Percentiles rank a stretch among this genome's conserved stretches.
phyloP scores from a whole-genome alignment of 2,888 invertebrate species.

The Melanotus villosus region DNA sequence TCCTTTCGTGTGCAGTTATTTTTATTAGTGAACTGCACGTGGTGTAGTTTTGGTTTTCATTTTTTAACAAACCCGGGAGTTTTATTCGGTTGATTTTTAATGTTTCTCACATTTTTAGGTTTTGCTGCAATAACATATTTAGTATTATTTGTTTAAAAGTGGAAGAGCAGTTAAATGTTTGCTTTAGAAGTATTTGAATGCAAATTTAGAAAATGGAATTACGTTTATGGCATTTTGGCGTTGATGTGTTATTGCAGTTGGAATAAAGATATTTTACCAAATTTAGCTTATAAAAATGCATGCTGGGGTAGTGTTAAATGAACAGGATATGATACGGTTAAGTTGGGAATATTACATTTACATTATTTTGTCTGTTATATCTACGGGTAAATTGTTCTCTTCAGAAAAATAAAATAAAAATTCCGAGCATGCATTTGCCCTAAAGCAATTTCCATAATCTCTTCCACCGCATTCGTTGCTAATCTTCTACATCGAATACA shows the following conservation, averaged over 20 bases:
- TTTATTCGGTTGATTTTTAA: no score
- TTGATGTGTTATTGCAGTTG: constrained; percentile 6
- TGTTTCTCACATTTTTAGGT: no score
- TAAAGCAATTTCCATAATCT: constrained; percentile 48
- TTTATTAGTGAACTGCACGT: no score
- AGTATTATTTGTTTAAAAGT: no score
- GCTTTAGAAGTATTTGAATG: no score
- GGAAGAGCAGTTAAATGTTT: no score
- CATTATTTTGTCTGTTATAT: constrained; percentile 37
- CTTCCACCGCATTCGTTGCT: constrained; percentile 48
- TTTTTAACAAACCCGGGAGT: no score
- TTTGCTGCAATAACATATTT: no score
- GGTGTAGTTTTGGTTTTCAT: no score
- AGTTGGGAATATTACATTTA: constrained; percentile 39
- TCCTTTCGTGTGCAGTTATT: no score
- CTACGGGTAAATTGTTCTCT: constrained; percentile 35
- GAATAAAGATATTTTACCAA: constrained; percentile 4
- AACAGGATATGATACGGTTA: constrained; percentile 38
- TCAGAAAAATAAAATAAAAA: constrained; percentile 44
- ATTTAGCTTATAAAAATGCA: constrained; percentile 29
- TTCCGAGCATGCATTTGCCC: constrained; percentile 45
- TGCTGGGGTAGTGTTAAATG: constrained; percentile 32
- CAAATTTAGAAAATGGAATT: not conserved
- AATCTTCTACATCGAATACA: constrained; percentile 47
- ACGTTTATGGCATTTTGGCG: not conserved